These are phyloP conservation scores for Teleopsis dalmanni DNA, from an alignment of 1,140 invertebrate genomes.

Conservation along the genomic window DNA sequence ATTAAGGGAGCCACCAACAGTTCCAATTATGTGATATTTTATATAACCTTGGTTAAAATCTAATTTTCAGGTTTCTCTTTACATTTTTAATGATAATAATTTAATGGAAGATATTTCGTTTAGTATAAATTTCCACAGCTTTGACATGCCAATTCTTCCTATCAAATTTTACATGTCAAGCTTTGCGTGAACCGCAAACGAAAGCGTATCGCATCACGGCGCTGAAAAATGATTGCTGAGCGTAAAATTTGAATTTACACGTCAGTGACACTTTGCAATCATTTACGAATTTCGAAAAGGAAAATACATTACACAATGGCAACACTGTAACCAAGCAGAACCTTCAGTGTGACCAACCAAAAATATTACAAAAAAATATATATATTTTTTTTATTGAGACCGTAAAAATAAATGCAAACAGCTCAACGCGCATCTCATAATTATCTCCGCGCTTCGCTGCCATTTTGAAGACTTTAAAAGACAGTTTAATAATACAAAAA, in stretches of 20 bases:
- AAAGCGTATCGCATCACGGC: neutral
- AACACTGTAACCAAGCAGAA: too few relatives aligned
- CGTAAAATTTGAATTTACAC: slow-evolving; percentile 10
- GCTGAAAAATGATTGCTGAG: slow-evolving; percentile 5
- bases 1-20: too few relatives aligned
- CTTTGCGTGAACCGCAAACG: neutral
- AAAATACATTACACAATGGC: too few relatives aligned
- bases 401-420: slow-evolving; percentile 12
- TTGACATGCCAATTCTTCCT: too few relatives aligned
- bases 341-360: too few relatives aligned
- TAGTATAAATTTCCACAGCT: neutral
- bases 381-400: too few relatives aligned
- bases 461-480: slow-evolving; percentile 34
- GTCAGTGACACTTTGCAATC: slow-evolving; percentile 7
- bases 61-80: neutral
- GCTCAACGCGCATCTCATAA: slow-evolving; percentile 42
- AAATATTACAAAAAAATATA: too few relatives aligned
- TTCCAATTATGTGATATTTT: too few relatives aligned
- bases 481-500: slow-evolving; percentile 35
- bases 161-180: too few relatives aligned
- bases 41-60: neutral
- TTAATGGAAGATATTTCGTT: neutral
- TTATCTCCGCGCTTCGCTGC: slow-evolving; percentile 39
- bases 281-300: too few relatives aligned
- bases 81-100: too few relatives aligned